Evolutionary conservation across 2,888 invertebrate genomes (phyloP).

Genomic region (Caenorhabditis sp.): DNA sequence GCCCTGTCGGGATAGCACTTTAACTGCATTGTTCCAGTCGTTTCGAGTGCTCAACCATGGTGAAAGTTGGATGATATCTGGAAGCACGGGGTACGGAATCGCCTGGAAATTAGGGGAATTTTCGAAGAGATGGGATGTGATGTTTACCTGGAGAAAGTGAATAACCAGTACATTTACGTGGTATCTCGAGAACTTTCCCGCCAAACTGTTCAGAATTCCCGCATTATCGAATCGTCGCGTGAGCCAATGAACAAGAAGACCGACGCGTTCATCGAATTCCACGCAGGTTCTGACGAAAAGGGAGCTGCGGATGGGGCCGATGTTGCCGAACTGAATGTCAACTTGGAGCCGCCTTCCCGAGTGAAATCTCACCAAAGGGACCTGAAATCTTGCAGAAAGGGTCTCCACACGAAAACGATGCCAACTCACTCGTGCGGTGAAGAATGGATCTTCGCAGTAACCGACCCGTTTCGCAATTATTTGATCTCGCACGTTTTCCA

Average conservation of each 20-base stretch:
- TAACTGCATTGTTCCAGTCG: conserved; percentile 30
- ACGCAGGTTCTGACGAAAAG: conserved; percentile 55
- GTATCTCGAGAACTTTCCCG: conserved; percentile 34
- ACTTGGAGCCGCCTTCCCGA: conserved; percentile 27
- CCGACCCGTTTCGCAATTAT: conserved; percentile 4
- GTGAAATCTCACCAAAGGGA: conserved; percentile 24
- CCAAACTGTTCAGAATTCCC: conserved; percentile 7
- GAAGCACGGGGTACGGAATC: conserved; percentile 47
- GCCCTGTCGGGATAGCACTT: conserved; percentile 31
- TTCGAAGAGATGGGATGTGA: neutral
- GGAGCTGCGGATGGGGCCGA: conserved; percentile 39
- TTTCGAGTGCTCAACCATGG: conserved; percentile 29
- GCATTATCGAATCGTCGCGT: conserved; percentile 11
- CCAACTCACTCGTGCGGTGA: conserved; percentile 1
- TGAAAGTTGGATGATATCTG: conserved; percentile 28
- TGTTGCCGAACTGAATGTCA: conserved; percentile 52
- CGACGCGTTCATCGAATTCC: conserved; percentile 48
- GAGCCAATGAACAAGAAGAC: conserved; percentile 32
- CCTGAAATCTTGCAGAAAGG: neutral
- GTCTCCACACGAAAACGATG: neutral
- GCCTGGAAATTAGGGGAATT: conserved; percentile 9
- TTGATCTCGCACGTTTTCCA: neutral
- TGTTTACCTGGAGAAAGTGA: conserved; percentile 46
- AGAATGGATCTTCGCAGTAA: neutral
- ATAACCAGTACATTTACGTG: conserved; percentile 44